phyloP scores from a whole-genome alignment of 2,888 invertebrate species.

The Leptinotarsa tumamoca region DNA sequence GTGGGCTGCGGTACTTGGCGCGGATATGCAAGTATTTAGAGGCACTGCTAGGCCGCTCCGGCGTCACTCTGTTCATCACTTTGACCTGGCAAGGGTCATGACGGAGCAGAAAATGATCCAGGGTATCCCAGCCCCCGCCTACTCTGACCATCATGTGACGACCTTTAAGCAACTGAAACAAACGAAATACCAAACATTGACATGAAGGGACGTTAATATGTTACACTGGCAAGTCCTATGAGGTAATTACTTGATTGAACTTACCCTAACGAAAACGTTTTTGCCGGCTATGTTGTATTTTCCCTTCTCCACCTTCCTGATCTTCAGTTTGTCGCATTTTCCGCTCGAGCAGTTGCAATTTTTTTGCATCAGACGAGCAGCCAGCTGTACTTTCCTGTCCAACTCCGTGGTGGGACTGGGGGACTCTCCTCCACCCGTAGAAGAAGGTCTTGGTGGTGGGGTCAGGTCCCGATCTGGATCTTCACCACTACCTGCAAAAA shows the following conservation, averaged over 20 bases:
- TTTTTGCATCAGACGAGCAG: slow-evolving; percentile 79
- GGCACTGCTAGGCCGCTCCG: slow-evolving; percentile 58
- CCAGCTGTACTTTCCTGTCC: slow-evolving; percentile 78
- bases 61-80: slow-evolving; percentile 61
- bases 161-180: slow-evolving; percentile 83
- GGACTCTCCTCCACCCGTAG: slow-evolving; percentile 33
- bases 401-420: slow-evolving; percentile 72
- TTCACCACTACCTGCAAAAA: slow-evolving; percentile 69
- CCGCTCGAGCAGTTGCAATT: slow-evolving; percentile 80
- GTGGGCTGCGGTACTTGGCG: slow-evolving; percentile 79
- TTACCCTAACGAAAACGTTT: slow-evolving; percentile 88
- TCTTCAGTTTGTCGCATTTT: slow-evolving; percentile 79
- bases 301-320: slow-evolving; percentile 87
- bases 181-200: slow-evolving; percentile 35
- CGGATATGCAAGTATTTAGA: slow-evolving; percentile 76
- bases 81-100: slow-evolving; percentile 88
- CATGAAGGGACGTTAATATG: neutral
- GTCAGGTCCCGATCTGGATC: slow-evolving; percentile 74
- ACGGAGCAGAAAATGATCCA: slow-evolving; percentile 90
- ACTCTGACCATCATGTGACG: slow-evolving; percentile 97
- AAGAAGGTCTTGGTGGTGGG: slow-evolving; percentile 52
- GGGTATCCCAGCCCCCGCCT: slow-evolving; percentile 90
- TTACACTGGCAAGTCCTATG: too few species aligned
- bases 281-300: slow-evolving; percentile 88
- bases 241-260: slow-evolving; percentile 53